These are phyloP conservation scores for Brachionus paranguensis DNA, from an alignment of 1,140 invertebrate species.

Conservation along the genomic window DNA sequence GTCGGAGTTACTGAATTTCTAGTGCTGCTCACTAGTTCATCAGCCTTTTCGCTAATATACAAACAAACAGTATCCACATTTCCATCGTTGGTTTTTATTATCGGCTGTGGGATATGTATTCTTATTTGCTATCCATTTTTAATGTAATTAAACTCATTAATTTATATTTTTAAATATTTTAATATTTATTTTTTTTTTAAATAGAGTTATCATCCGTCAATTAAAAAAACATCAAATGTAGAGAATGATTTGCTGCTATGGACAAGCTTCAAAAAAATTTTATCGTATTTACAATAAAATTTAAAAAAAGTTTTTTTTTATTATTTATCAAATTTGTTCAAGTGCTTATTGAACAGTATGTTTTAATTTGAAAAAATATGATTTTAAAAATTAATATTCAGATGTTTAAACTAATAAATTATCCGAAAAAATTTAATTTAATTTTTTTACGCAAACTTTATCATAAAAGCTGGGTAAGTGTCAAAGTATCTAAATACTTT, in stretches of 20 bases:
- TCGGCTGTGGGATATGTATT: not conserved
- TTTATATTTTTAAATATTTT: not conserved
- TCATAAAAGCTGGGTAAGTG: constrained; percentile 17
- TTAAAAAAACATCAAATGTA: constrained; percentile 13
- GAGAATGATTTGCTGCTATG: not conserved
- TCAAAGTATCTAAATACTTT: not conserved
- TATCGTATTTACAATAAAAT: not conserved
- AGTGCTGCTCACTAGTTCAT: constrained; percentile 2
- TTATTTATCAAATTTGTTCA: not conserved
- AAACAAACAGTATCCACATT: constrained; percentile 25
- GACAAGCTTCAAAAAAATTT: not conserved
- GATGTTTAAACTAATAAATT: not conserved
- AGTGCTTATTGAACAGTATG: constrained; percentile 14
- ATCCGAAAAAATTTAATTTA: not conserved
- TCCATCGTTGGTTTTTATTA: constrained; percentile 1
- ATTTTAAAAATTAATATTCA: not conserved
- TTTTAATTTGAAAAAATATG: not conserved
- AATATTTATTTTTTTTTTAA: not conserved
- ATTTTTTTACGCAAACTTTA: not conserved
- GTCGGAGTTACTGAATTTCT: constrained; percentile 18
- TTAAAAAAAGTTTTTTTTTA: not conserved
- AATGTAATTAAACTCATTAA: not conserved
- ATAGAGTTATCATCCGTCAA: constrained; percentile 1
- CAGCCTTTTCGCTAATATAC: constrained; percentile 20
- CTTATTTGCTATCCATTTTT: constrained; percentile 34